Evolutionary conservation across 2,113 vertebrate genomes (phyloP), one percentile per base, ranked within the genome.

Genomic region (Microtus montanus): DNA sequence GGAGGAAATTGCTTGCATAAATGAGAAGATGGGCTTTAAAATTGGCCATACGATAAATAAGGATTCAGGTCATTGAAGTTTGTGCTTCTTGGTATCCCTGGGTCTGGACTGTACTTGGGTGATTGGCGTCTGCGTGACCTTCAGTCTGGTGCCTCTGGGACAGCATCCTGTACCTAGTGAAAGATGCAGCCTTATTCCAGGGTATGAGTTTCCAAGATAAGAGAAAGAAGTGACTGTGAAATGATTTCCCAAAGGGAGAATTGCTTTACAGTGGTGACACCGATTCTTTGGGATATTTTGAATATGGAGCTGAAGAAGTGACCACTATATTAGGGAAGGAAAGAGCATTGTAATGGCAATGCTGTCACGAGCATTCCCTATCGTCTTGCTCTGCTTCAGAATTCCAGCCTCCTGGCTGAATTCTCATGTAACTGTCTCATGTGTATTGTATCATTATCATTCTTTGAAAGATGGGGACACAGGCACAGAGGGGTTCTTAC

Each of bases 61-160:
- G 26, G 30, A 92, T 86, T 85, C 38, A 89, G 33, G 54, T 86
- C 78, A 83, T 95, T 97, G 87, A 64, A 96, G 78, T 74, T 54
- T 64, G 1, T 54, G 2, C 13, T 71, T 93, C 26, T 92, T 33
- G 2, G 9, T 28, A 19, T 19, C 66, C 30, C 44, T 85, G 12
- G 83, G 28, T 35, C 94, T 83, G 83, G 64, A 5, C 13, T 75
- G 7, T 92, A 61, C 33, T 95, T 63, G 17, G 20, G n/a, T 78
- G 54, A 95, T 92, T 90, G 5, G 33, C 58, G 41, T 89, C 58
- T 75, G 33, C 35, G 54, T 87, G 91, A 70, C 15, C 38, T 78
- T 85, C 79, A 26, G 1, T 88, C 41, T 64, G 0, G 44, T 41
- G 47, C 2, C 19, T 8, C 33, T 58, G 64, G 33, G 10, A 33